Base-by-base conservation (phyloP, 2,797 vertebrate species). In the Erpetoichthys calabaricus region DNA sequence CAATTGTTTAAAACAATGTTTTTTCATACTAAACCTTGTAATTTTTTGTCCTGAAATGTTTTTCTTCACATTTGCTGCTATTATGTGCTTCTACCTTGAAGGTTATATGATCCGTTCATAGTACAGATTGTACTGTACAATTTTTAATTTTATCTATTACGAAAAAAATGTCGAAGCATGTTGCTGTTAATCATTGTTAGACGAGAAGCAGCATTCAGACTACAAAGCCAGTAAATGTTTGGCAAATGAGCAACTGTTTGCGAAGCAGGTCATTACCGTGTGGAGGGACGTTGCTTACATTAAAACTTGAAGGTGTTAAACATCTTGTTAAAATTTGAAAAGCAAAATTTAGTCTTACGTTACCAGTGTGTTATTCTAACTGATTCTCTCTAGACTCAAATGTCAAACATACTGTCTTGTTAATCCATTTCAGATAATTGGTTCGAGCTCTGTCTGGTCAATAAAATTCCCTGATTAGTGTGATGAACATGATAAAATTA, bases 51-150 rank as follows among this genome's bases (percentile, higher is more conserved):
- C 84, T 88, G 80, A 84, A 88, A 81, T 85, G 83, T 85, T 86
- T 76, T 85, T 25, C 25, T 25, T 25, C 25, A 25, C 75, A 83
- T 90, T 86, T 91, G 91, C 91, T 94, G 92, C 93, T 92, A 89
- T 86, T 81, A 80, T 85, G 87, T 88, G 89, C 90, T 94, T 91
- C 90, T 89, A 76, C 71, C 84, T 88, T 86, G 84, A 86, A 86
- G 86, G 84, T 86, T 78, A 75, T 79, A 86, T 86, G 83, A 89
- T 89, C 80, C 89, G 87, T 80, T 88, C 87, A 73, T 82, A 86
- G 86, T 92, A 87, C 77, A 78, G 88, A 81, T 84, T 90, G 90
- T 86, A 82, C 87, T 92, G 87, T 91, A 86, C 62, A 66, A 80
- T 75, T 73, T 74, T 86, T 81, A 85, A 75, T 84, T 82, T 74